phyloP scores from a whole-genome alignment of 2,797 vertebrate genomes.

The Myiotriccus ornatus region DNA sequence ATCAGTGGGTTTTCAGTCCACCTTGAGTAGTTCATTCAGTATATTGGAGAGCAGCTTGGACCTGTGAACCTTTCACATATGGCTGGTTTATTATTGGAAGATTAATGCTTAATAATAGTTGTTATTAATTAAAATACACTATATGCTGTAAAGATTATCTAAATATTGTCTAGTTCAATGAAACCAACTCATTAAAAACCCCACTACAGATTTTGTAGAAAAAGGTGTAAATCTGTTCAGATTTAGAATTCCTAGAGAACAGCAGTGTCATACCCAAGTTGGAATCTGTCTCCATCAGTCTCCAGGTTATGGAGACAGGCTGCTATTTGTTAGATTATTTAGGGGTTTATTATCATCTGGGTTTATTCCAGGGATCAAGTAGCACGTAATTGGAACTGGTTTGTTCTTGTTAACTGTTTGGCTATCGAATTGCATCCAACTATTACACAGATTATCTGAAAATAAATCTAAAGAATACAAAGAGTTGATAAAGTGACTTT shows the following conservation, averaged over 20 bases:
- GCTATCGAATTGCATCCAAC: neutral
- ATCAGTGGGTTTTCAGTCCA: neutral
- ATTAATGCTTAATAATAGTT: neutral
- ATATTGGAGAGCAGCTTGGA: neutral
- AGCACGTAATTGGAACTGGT: conserved; percentile 9
- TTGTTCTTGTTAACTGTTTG: conserved; percentile 7
- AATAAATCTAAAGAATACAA: conserved; percentile 14
- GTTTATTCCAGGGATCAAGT: conserved; percentile 12
- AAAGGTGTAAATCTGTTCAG: neutral
- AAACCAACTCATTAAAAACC: neutral
- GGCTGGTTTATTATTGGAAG: neutral
- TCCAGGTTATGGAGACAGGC: neutral
- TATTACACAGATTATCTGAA: neutral
- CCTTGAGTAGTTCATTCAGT: neutral
- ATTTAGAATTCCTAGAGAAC: neutral
- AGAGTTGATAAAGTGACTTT: neutral
- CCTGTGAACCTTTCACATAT: neutral
- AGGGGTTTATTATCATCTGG: neutral
- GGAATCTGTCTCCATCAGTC: neutral
- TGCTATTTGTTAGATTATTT: neutral
- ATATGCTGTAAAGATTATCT: neutral
- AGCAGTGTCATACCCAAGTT: neutral
- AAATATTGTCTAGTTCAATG: neutral
- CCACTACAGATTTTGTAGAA: neutral
- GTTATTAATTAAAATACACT: neutral